A percentile compares a stretch with the other conserved stretches of the same genome.
phyloP scores from a whole-genome alignment of 2,797 vertebrate species.

The Anas bernieri region DNA sequence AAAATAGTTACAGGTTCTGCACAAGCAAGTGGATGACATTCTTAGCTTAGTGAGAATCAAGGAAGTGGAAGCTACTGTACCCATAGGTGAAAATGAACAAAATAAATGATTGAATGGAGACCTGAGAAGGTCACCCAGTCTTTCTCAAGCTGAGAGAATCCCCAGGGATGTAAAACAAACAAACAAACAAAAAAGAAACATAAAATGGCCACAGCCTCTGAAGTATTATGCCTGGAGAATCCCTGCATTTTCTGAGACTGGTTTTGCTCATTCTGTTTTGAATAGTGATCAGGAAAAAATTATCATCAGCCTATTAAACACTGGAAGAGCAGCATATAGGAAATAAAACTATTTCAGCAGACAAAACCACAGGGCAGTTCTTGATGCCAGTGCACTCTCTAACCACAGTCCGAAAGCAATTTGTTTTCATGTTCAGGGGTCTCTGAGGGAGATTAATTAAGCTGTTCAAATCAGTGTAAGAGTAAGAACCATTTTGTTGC shows the following conservation, averaged over 20 bases:
- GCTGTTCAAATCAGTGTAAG: not conserved
- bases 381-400: not conserved
- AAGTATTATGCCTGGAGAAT: not conserved
- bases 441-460: not conserved
- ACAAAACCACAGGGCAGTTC: not conserved
- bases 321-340: not conserved
- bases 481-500: not conserved
- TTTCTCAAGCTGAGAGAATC: not conserved
- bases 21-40: not conserved
- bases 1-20: not conserved
- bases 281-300: not conserved
- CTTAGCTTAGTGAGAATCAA: not conserved
- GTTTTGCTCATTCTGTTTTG: not conserved
- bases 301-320: not conserved
- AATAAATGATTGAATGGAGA: not conserved
- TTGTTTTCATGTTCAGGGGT: not conserved
- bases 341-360: not conserved
- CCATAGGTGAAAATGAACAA: not conserved
- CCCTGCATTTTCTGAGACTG: not conserved
- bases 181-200: not conserved
- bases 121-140: not conserved
- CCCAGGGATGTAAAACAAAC: not conserved
- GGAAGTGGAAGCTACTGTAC: not conserved
- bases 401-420: not conserved
- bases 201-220: not conserved